Evolutionary conservation across 2,797 vertebrate species (phyloP).

Genomic region (Muraenolepis orangiensis): DNA sequence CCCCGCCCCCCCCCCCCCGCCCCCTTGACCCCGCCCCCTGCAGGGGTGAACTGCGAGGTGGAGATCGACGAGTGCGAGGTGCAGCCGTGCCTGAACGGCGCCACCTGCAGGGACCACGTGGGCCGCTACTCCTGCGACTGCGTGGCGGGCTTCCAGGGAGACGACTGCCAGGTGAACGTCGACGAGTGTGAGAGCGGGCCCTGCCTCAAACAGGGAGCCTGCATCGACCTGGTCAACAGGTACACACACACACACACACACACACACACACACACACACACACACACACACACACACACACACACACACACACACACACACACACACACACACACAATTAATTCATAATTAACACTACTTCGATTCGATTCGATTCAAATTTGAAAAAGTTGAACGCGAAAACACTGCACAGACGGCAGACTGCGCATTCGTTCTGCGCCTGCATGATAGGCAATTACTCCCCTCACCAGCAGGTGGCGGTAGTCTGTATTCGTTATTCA

Average conservation of each 20-base stretch:
- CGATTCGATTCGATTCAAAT: too few relatives aligned
- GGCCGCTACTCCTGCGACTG: conserved; percentile 85
- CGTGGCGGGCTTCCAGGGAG: conserved; percentile 77
- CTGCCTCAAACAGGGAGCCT: conserved; percentile 78
- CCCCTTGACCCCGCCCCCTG: background rate
- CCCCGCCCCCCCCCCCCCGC: background rate
- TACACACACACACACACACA: conserved; percentile 41
- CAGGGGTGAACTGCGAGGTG: conserved; percentile 81
- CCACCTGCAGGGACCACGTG: conserved; percentile 79
- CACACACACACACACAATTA: conserved; percentile 1
- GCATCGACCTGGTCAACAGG: conserved; percentile 83
- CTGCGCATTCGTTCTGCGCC: too few relatives aligned
- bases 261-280: conserved; percentile 3
- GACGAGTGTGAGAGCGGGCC: conserved; percentile 87
- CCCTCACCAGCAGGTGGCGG: too few relatives aligned
- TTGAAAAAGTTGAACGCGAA: too few relatives aligned
- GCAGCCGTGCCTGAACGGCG: conserved; percentile 82
- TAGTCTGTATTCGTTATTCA: too few relatives aligned
- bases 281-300: background rate
- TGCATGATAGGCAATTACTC: too few relatives aligned
- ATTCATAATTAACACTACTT: too few relatives aligned
- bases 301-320: conserved; percentile 4
- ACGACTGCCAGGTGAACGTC: conserved; percentile 82
- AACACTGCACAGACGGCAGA: too few relatives aligned
- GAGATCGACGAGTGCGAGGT: conserved; percentile 87